Base-by-base conservation (phyloP, 2,888 invertebrate genomes). In the Lordiphosa fenestrarum region DNA sequence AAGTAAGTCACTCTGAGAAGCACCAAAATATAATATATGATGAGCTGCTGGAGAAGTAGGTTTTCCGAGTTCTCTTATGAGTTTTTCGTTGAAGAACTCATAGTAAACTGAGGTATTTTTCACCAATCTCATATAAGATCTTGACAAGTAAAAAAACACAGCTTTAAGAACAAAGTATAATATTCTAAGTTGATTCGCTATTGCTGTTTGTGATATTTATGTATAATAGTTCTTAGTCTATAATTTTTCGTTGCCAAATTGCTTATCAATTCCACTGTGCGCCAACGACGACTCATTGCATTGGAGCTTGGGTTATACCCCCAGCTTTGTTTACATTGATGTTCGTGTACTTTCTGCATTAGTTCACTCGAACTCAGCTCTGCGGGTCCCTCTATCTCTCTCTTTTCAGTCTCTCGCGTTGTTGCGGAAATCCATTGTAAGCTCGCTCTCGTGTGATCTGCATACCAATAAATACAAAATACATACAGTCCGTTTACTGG, bases 231-330 rank as follows among this genome's bases (percentile, higher is more conserved):
- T 15, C 1, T 1, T 15, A 15, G 19, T 19, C 19, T 4, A 19
- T 2, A 19, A 19, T 25, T 25, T 3, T 25, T 2, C 25, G n/a
- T 7, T 25, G 25, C 1, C 25, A 39, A 19, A 39, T 15, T 6
- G 13, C 15, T 19, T 19, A 21, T 21, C 10, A 21, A 5, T 13
- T 3, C 21, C 33, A 33, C 25, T 41, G 48, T 39, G 48, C 21
- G 13, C 19, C 47, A 37, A 7, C 15, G 33, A 41, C 41, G 30
- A 51, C 19, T 33, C 40, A 51, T 35, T 51, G 40, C 41, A 41
- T 35, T 52, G 53, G 10, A 46, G 33, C 46, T 46, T 53, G 62
- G 62, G 62, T 62, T 58, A 61, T 63, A 59, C 63, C 63, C 53
- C 40, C 21, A 25, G 21, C 23, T 53, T 40, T 63, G 59, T 63